A percentile compares a stretch with the other conserved stretches of the same genome.
Conservation (phyloP, 2,113 vertebrate species). For the Balaeniceps rex region DNA sequence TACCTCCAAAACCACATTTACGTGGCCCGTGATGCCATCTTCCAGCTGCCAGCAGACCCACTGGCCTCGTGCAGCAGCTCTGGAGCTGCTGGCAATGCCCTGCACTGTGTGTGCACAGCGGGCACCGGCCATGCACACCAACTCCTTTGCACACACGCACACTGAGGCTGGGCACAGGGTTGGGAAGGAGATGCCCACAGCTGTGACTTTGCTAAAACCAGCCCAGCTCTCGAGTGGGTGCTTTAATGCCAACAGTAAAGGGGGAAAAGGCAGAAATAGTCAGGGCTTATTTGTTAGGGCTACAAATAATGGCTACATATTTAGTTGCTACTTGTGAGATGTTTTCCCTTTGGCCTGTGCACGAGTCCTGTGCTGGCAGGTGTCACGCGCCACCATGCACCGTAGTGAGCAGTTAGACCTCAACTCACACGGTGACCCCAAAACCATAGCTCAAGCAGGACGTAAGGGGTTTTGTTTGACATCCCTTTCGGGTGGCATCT, state of each 20-base stretch:
- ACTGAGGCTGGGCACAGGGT: not conserved
- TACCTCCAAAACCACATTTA: not conserved
- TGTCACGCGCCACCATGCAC: not conserved
- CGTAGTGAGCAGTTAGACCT: not conserved
- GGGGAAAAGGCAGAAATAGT: not conserved
- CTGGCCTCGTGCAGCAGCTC: not conserved
- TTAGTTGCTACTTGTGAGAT: not conserved
- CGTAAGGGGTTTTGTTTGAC: not conserved
- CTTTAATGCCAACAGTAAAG: not conserved
- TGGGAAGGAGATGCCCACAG: not conserved
- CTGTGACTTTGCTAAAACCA: not conserved
- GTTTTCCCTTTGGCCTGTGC: not conserved
- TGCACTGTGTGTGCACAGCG: fast-evolving
- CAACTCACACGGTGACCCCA: not conserved
- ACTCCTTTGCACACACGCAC: fast-evolving
- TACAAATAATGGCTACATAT: fast-evolving
- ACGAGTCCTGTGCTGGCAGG: not conserved
- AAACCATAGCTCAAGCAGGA: not conserved
- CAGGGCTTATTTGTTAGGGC: not conserved
- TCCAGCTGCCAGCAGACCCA: not conserved
- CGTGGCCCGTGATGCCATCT: fast-evolving
- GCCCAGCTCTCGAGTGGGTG: not conserved
- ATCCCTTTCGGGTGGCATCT: not conserved
- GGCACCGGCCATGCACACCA: not conserved
- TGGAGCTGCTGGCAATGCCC: not conserved